Evolutionary conservation across 2,888 invertebrate species (phyloP), one percentile per base, ranked within the genome.

Genomic region (Agrochola litura): DNA sequence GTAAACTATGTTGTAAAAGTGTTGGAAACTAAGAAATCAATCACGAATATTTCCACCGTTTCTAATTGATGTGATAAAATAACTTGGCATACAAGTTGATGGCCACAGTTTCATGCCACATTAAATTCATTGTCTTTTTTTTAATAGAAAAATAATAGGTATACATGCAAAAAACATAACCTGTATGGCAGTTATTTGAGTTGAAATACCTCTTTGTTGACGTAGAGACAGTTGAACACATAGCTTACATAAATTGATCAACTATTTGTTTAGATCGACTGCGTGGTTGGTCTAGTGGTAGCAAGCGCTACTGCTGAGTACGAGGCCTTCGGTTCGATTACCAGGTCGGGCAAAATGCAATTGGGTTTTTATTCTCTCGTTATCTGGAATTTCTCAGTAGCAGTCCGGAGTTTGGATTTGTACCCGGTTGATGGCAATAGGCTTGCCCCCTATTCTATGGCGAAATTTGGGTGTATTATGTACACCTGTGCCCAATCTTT

Each of bases 21-120:
- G n/a, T 63, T 75, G 52, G 16, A 74, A 66, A 75, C 61, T 14
- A 66, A 56, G 37, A 73, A 77, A 77, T 77, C 69, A 73, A 65
- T 81, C 60, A 81, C 41, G 60, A 60, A 66, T 49, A 25, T 68
- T 72, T 60, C 56, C 68, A 72, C 65, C 16, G 43, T 68, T 60
- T 60, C n/a, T 65, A 69, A 81, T 73, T 58, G 54, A 46, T 60
- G 69, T 46, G 68, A 14, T 72, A 22, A 81, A 76, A 56, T 76
- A 67, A 56, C 58, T 64, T 72, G n/a, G 25, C 58, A 77, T 46
- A 72, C 43, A 65, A 60, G 63, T 68, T n/a, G 16, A 25, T 3
- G 14, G 37, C n/a, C 52, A 66, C 58, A 25, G 37, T 46, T 60
- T 49, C 41, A 49, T 41, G 73, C 46, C 14, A 16, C 22, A 67